These are phyloP conservation scores for Eucera pruinosa DNA, from an alignment of 2,888 invertebrate genomes.

Conservation along the genomic window DNA sequence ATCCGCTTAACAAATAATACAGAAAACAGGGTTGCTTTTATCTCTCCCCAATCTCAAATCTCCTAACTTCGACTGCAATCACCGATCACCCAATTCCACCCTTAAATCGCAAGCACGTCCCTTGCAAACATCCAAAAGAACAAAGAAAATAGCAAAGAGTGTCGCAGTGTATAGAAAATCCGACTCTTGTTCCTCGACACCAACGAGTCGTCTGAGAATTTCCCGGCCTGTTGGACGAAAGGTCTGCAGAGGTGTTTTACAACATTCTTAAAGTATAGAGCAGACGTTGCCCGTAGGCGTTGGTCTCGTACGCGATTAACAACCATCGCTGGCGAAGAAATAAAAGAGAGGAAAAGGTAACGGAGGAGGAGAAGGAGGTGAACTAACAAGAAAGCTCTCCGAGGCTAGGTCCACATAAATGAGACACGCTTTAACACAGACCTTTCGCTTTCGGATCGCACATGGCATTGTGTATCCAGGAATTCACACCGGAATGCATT, in stretches of 20 bases:
- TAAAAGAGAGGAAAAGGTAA: too few species aligned
- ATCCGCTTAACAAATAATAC: too few species aligned
- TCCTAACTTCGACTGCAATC: too few species aligned
- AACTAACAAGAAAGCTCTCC: slow-evolving; percentile 39
- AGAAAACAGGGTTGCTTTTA: too few species aligned
- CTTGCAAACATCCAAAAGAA: too few species aligned
- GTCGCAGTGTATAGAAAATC: neutral
- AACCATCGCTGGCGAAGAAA: too few species aligned
- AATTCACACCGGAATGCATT: slow-evolving; percentile 8
- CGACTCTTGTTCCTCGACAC: neutral
- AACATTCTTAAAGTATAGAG: slow-evolving; percentile 20
- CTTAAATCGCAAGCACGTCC: too few species aligned
- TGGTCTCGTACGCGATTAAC: slow-evolving; percentile 46
- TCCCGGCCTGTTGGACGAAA: slow-evolving; percentile 19
- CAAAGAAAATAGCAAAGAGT: too few species aligned
- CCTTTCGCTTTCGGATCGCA: slow-evolving; percentile 39
- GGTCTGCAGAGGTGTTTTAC: slow-evolving; percentile 29
- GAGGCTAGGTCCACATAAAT: slow-evolving; percentile 20
- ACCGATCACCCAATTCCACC: too few species aligned
- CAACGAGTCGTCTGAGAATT: neutral
- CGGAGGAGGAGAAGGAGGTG: too few species aligned
- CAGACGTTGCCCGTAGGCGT: slow-evolving; percentile 25
- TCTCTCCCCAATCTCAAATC: too few species aligned
- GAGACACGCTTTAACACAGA: slow-evolving; percentile 33
- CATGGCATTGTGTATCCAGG: slow-evolving; percentile 18